phyloP scores from a whole-genome alignment of 2,888 invertebrate genomes.

The Selenia dentaria region DNA sequence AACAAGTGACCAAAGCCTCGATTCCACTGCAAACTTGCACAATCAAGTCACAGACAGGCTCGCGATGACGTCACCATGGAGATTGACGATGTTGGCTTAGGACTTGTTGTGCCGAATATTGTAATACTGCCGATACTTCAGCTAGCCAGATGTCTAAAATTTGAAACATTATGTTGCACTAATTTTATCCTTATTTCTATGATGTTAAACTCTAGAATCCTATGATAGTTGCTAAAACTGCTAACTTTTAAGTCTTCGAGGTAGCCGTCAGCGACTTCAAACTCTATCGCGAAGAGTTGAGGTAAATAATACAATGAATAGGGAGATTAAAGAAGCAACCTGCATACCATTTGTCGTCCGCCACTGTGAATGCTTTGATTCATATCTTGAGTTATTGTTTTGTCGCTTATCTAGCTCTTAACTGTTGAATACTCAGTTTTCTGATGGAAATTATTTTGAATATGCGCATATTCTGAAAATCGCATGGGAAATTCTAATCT shows the following conservation, averaged over 20 bases:
- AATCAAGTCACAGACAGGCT: not conserved
- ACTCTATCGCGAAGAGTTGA: constrained; percentile 24
- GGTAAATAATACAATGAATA: constrained; percentile 18
- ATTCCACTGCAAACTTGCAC: constrained; percentile 1
- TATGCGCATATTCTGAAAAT: no score
- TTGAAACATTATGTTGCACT: not conserved
- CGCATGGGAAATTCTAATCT: no score
- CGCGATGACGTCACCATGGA: constrained; percentile 19
- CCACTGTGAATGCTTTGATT: constrained; percentile 44
- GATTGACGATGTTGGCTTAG: constrained; percentile 45
- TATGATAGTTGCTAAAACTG: not conserved
- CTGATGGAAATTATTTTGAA: constrained; percentile 12
- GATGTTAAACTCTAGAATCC: constrained; percentile 9
- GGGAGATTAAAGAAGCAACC: constrained; percentile 25
- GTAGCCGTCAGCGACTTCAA: constrained; percentile 16
- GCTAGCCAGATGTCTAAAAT: constrained; percentile 25
- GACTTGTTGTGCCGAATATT: constrained; percentile 38
- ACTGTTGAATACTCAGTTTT: constrained; percentile 19
- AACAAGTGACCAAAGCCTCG: not conserved
- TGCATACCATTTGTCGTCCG: constrained; percentile 42
- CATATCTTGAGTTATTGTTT: constrained; percentile 51
- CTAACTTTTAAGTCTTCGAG: constrained; percentile 15
- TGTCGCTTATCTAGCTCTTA: constrained; percentile 37
- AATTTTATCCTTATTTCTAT: constrained; percentile 8
- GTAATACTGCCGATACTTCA: constrained; percentile 33